A percentile compares a stretch with the other conserved stretches of the same genome.
Evolutionary conservation across 2,113 vertebrate genomes (phyloP).

Genomic region (Serinus canaria): DNA sequence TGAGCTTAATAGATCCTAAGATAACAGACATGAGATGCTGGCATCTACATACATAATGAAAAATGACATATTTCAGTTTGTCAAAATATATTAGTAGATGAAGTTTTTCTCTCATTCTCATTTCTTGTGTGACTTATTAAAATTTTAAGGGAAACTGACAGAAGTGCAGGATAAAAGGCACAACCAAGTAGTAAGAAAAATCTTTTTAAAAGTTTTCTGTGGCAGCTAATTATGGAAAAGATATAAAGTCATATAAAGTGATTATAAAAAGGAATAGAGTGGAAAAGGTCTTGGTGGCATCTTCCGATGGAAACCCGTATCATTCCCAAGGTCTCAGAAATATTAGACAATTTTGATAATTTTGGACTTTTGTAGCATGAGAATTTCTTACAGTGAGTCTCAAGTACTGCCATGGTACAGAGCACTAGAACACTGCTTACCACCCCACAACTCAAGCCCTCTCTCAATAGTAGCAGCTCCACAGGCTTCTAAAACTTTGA

Average conservation of each 20-base stretch:
- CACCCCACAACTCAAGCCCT: rapidly evolving
- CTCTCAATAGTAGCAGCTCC: not conserved
- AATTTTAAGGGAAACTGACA: not conserved
- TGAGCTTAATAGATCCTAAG: not conserved
- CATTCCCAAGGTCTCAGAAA: not conserved
- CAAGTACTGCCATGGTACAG: not conserved
- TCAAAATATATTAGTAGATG: not conserved
- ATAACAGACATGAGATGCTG: not conserved
- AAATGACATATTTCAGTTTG: not conserved
- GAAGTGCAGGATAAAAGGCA: not conserved
- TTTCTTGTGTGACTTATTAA: not conserved
- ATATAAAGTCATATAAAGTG: not conserved
- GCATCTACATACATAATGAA: not conserved
- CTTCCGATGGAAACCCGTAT: rapidly evolving
- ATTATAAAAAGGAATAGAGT: not conserved
- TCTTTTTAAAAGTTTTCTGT: not conserved
- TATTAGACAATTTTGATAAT: not conserved
- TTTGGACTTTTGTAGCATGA: not conserved
- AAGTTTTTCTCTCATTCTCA: not conserved
- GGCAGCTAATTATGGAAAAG: not conserved
- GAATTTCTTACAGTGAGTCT: not conserved
- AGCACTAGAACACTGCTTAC: not conserved
- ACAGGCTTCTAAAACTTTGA: not conserved
- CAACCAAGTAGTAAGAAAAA: not conserved
- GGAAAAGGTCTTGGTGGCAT: not conserved